A percentile compares a stretch with the other conserved stretches of the same genome.
phyloP scores from a whole-genome alignment of 2,113 vertebrate species.

The Protomyctophum bolini region DNA sequence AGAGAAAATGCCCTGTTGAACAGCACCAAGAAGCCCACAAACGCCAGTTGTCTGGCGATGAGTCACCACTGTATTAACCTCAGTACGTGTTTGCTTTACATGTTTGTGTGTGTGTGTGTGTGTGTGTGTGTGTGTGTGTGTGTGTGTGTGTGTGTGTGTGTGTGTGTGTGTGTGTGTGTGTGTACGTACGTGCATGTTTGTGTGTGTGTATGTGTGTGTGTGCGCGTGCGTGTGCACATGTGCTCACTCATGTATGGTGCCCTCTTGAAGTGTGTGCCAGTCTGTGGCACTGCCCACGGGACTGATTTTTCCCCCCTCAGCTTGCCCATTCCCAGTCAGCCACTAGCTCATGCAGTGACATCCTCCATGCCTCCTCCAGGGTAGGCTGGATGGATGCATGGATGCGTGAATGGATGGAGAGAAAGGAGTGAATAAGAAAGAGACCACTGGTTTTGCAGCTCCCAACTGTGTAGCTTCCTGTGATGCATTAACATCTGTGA shows the following conservation, averaged over 20 bases:
- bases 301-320: too few species aligned
- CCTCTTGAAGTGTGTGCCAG: too few species aligned
- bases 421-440: background rate
- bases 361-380: too few species aligned
- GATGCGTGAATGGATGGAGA: background rate
- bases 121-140: constrained; percentile 29
- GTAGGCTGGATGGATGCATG: too few species aligned
- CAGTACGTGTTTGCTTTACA: background rate
- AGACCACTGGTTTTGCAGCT: background rate
- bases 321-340: too few species aligned
- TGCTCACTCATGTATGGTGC: too few species aligned
- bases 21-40: constrained; percentile 58
- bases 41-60: constrained; percentile 47
- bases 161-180: background rate
- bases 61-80: constrained; percentile 50
- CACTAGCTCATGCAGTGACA: too few species aligned
- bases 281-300: too few species aligned
- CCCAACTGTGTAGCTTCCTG: background rate
- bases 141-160: background rate
- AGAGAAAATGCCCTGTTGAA: constrained; percentile 36
- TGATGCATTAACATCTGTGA: background rate
- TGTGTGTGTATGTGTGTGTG: background rate
- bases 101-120: background rate
- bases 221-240: background rate
- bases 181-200: background rate